A percentile compares a stretch with the other conserved stretches of the same genome.
Evolutionary conservation across 1,140 invertebrate genomes (phyloP).

Genomic region (Polypedilum pembai): DNA sequence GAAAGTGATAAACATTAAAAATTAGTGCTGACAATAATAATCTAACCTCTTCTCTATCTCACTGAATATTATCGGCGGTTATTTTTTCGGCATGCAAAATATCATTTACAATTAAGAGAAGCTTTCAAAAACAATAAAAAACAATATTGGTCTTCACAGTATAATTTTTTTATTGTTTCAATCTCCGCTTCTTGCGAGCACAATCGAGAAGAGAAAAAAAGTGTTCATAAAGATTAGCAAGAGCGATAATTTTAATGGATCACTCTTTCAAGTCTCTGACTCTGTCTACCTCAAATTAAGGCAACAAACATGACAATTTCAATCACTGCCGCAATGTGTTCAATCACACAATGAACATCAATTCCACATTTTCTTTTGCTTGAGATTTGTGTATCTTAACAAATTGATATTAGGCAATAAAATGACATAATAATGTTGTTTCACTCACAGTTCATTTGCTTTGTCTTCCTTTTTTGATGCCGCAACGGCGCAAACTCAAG

Average conservation of each 20-base stretch:
- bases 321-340: slow-evolving; percentile 4
- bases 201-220: not conserved
- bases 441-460: slow-evolving; percentile 22
- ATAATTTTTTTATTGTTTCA: not conserved
- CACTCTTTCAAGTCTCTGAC: not conserved
- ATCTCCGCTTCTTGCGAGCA: not conserved
- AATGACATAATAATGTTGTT: slow-evolving; percentile 28
- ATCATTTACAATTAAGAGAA: not conserved
- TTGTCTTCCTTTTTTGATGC: not conserved
- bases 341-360: slow-evolving; percentile 9
- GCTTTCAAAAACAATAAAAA: not conserved
- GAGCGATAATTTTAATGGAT: slow-evolving; percentile 13
- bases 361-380: slow-evolving; percentile 3
- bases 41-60: no score
- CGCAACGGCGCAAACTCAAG: not conserved
- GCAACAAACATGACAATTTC: slow-evolving; percentile 5
- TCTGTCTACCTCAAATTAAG: not conserved
- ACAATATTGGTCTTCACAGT: slow-evolving; percentile 3
- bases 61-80: no score
- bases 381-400: slow-evolving; percentile 21
- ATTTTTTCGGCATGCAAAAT: not conserved
- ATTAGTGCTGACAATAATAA: no score
- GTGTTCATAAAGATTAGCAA: slow-evolving; percentile 6
- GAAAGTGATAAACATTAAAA: no score
- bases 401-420: slow-evolving; percentile 28